A percentile compares a stretch with the other conserved stretches of the same genome.
These are phyloP conservation scores for Corythaeola cristata DNA, from an alignment of 2,113 vertebrate genomes.

Conservation along the genomic window DNA sequence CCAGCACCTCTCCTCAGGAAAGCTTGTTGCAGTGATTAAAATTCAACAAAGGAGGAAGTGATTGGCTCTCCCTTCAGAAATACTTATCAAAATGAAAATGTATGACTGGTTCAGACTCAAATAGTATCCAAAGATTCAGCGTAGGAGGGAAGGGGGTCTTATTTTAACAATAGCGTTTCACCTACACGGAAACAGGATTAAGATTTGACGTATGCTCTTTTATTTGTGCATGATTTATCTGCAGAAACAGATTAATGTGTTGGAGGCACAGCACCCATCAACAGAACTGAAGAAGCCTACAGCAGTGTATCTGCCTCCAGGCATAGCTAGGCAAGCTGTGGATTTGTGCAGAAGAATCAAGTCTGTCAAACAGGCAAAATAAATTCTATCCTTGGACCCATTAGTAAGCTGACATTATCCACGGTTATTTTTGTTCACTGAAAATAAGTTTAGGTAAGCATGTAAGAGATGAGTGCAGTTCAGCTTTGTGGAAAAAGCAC, in stretches of 20 bases:
- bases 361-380: background rate
- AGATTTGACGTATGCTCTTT: constrained; percentile 15
- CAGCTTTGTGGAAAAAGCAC: background rate
- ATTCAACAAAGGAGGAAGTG: background rate
- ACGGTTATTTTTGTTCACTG: background rate
- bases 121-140: background rate
- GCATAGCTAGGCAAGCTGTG: background rate
- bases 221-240: constrained; percentile 52
- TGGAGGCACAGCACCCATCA: background rate
- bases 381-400: constrained; percentile 1
- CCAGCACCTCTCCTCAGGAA: background rate
- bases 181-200: background rate
- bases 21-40: background rate
- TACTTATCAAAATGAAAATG: constrained; percentile 1
- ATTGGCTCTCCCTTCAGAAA: background rate
- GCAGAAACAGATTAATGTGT: constrained; percentile 37
- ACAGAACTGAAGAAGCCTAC: background rate
- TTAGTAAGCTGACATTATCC: constrained; percentile 23
- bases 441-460: background rate
- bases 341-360: background rate
- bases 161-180: constrained; percentile 37
- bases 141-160: background rate
- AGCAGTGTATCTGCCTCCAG: background rate
- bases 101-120: background rate
- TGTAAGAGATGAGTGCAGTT: background rate